These are phyloP conservation scores for Glossophaga mutica DNA, from an alignment of 2,797 vertebrate genomes.

Conservation along the genomic window DNA sequence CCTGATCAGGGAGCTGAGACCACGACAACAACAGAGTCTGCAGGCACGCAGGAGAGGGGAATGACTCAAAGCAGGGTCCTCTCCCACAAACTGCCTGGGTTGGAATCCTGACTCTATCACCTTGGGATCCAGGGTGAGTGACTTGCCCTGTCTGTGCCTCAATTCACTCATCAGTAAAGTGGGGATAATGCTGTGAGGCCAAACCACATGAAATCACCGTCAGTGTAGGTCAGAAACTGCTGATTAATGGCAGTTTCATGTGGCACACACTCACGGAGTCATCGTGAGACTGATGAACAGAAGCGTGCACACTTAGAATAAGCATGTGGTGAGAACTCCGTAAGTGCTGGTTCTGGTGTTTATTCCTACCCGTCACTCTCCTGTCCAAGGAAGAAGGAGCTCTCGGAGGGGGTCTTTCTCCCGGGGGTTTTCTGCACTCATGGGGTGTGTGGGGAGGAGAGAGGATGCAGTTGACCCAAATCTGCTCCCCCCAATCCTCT, in stretches of 20 bases:
- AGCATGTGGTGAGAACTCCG: rapidly evolving
- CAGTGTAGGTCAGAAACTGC: neutral
- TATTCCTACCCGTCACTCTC: neutral
- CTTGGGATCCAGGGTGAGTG: neutral
- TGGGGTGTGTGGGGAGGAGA: neutral
- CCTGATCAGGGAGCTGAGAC: neutral
- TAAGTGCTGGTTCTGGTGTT: too few species aligned
- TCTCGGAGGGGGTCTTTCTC: neutral
- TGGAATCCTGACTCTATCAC: neutral
- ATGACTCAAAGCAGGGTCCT: neutral
- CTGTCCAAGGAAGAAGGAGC: neutral
- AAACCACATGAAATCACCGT: neutral
- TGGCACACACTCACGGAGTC: rapidly evolving
- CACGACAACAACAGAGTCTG: neutral
- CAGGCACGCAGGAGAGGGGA: too few species aligned
- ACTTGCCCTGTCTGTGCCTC: neutral
- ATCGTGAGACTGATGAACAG: rapidly evolving
- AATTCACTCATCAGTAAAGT: neutral
- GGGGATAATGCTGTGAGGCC: neutral
- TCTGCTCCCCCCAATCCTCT: too few species aligned
- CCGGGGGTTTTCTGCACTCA: neutral
- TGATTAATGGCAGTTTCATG: neutral
- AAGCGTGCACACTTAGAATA: rapidly evolving
- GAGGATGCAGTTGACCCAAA: neutral
- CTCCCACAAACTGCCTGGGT: rapidly evolving